Conservation (phyloP, 2,888 invertebrate genomes). For the Serrognathus titanus region DNA sequence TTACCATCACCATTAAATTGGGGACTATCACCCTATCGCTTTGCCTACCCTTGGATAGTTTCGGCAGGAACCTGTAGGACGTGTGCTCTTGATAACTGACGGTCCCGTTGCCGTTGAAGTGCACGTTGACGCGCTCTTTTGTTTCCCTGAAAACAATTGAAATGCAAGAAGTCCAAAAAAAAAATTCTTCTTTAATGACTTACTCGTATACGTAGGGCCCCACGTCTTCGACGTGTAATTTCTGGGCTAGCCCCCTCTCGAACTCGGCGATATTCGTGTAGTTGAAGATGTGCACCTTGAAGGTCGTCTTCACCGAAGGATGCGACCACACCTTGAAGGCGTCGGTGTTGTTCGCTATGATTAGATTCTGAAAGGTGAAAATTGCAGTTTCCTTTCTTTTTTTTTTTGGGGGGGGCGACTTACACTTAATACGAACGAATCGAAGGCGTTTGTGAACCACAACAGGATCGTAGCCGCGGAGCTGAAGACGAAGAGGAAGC, state of each 20-base stretch:
- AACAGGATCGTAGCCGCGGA: slow-evolving; percentile 57
- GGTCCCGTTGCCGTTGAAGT: slow-evolving; percentile 55
- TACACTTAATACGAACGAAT: slow-evolving; percentile 56
- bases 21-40: slow-evolving; percentile 66
- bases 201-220: slow-evolving; percentile 72
- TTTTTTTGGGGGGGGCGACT: slow-evolving; percentile 36
- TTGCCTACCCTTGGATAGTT: slow-evolving; percentile 55
- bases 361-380: slow-evolving; percentile 52
- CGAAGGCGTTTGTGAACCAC: slow-evolving; percentile 62
- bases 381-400: not conserved
- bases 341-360: slow-evolving; percentile 56
- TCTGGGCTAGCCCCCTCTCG: slow-evolving; percentile 53
- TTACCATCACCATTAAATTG: slow-evolving; percentile 71
- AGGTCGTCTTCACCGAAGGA: slow-evolving; percentile 57
- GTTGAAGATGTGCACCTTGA: slow-evolving; percentile 73
- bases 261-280: slow-evolving; percentile 73
- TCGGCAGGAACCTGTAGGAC: slow-evolving; percentile 62
- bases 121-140: slow-evolving; percentile 58
- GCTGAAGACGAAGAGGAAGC: slow-evolving; percentile 54
- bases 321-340: slow-evolving; percentile 58
- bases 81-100: slow-evolving; percentile 67
- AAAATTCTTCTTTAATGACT: slow-evolving; percentile 43
- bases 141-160: slow-evolving; percentile 52
- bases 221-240: slow-evolving; percentile 64
- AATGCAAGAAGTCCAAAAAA: not conserved